phyloP scores from a whole-genome alignment of 2,888 invertebrate genomes.

The Uloborus plumipes region DNA sequence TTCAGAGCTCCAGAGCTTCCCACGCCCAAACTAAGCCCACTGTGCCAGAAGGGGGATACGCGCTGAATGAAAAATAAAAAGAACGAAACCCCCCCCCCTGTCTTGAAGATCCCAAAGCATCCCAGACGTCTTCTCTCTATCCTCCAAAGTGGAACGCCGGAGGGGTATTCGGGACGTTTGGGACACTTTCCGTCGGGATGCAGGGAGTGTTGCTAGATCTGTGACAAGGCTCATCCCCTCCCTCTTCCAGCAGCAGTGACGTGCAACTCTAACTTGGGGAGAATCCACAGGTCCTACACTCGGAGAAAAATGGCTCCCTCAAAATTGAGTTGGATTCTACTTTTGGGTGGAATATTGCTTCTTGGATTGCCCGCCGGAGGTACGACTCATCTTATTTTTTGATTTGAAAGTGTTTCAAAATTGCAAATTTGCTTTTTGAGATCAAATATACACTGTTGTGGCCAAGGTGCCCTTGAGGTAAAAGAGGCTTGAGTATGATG shows the following conservation, averaged over 20 bases:
- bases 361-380: constrained; percentile 46
- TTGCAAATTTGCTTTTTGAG: background rate
- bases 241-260: constrained; percentile 15
- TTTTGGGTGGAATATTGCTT: constrained; percentile 36
- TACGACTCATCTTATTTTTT: constrained; percentile 14
- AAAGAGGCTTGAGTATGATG: background rate
- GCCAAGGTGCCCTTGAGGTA: constrained; percentile 16
- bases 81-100: background rate
- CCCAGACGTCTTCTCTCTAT: constrained; percentile 12
- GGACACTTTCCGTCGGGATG: constrained; percentile 31
- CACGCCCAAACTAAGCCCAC: constrained; percentile 7
- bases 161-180: constrained; percentile 14
- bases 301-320: constrained; percentile 18
- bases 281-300: constrained; percentile 13
- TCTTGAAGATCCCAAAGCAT: background rate
- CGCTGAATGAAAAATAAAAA: background rate
- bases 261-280: background rate
- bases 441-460: background rate
- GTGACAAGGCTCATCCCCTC: constrained; percentile 16
- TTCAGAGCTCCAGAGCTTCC: background rate
- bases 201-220: constrained; percentile 14
- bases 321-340: constrained; percentile 30
- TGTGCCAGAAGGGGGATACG: background rate
- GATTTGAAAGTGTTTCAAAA: background rate
- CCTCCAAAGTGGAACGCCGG: constrained; percentile 13